A percentile compares a stretch with the other conserved stretches of the same genome.
Evolutionary conservation across 1,140 invertebrate genomes (phyloP).

Genomic region (Spodoptera litura): DNA sequence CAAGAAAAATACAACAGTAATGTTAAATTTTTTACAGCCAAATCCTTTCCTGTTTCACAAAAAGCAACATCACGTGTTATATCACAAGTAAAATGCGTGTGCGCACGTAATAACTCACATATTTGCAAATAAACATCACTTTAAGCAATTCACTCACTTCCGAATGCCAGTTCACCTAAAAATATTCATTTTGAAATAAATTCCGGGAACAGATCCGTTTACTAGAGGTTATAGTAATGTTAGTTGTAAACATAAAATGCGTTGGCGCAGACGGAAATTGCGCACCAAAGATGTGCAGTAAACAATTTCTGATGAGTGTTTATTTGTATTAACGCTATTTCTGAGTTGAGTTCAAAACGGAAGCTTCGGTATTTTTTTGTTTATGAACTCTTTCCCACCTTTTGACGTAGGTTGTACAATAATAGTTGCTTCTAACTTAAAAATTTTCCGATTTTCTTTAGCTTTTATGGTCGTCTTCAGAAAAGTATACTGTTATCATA

Average conservation of each 20-base stretch:
- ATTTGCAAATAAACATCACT: background rate
- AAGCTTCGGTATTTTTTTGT: background rate
- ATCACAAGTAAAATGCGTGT: background rate
- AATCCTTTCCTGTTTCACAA: background rate
- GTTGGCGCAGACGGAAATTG: conserved; percentile 6
- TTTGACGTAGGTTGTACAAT: too few species aligned
- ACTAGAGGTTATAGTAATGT: conserved; percentile 11
- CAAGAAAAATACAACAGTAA: too few species aligned
- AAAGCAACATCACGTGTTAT: background rate
- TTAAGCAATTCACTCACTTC: conserved; percentile 8
- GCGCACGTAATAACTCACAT: too few species aligned
- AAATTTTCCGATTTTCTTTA: background rate
- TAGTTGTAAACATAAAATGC: conserved; percentile 14
- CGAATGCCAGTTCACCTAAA: conserved; percentile 1
- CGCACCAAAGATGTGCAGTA: background rate
- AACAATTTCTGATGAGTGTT: background rate
- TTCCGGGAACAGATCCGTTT: background rate
- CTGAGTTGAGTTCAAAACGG: background rate
- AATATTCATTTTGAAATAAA: background rate
- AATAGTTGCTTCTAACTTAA: background rate
- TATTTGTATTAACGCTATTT: conserved; percentile 10
- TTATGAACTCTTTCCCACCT: background rate
- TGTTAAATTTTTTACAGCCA: too few species aligned
- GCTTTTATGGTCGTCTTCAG: background rate
- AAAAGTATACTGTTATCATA: too few species aligned